Percentiles rank a stretch among this genome's conserved stretches.
Conservation (phyloP, 2,888 invertebrate genomes). For the Pristionchus mayeri region DNA sequence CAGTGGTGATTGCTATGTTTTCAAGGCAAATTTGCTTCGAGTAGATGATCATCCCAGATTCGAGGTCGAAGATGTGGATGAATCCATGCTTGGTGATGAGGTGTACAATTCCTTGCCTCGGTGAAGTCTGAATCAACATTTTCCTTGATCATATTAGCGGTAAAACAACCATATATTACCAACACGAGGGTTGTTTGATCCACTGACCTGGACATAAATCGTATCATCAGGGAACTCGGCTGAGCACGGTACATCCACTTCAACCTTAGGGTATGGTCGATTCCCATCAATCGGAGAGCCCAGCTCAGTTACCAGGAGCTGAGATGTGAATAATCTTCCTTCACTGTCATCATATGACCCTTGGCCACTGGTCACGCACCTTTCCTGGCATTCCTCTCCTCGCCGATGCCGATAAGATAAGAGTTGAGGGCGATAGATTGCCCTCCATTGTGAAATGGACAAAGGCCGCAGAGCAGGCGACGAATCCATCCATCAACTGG, state of each 20-base stretch:
- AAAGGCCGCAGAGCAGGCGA: not conserved
- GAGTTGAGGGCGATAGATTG: too few species aligned
- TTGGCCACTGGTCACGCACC: not conserved
- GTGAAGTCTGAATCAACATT: not conserved
- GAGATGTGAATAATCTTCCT: not conserved
- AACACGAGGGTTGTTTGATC: too few species aligned
- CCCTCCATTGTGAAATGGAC: not conserved
- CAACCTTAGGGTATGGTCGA: too few species aligned
- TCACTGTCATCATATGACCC: not conserved
- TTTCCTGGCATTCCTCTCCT: not conserved
- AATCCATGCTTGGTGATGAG: too few species aligned
- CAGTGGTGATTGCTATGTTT: not conserved
- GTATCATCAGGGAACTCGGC: not conserved
- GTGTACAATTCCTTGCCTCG: not conserved
- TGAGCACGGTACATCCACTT: not conserved
- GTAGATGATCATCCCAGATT: not conserved
- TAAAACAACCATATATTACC: not conserved
- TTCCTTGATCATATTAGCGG: not conserved
- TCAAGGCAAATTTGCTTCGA: not conserved
- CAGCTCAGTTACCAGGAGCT: not conserved
- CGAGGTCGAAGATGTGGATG: not conserved
- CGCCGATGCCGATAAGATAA: too few species aligned
- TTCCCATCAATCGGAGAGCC: not conserved
- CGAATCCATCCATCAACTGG: not conserved
- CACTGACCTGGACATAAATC: not conserved